Evolutionary conservation across 2,888 invertebrate species (phyloP).

Genomic region (Pristionchus fissidentatus): DNA sequence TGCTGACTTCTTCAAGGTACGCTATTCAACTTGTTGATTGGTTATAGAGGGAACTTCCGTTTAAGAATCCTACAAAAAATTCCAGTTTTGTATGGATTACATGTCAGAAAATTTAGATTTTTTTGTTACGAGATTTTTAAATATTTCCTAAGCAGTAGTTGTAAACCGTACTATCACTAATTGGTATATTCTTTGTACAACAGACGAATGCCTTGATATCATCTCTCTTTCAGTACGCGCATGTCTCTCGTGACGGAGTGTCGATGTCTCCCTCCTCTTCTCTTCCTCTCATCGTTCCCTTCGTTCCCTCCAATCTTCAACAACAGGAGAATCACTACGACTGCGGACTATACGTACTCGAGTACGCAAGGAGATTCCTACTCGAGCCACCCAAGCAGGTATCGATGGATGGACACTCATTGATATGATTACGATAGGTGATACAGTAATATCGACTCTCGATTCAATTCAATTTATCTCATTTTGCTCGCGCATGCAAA

Average conservation of each 20-base stretch:
- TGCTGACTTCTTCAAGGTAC: constrained; percentile 62
- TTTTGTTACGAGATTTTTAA: no score
- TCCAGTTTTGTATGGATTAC: no score
- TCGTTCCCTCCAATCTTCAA: constrained; percentile 19
- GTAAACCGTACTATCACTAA: no score
- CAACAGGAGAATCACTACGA: constrained; percentile 63
- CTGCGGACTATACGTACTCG: constrained; percentile 68
- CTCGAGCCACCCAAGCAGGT: constrained; percentile 63
- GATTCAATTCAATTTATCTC: background rate
- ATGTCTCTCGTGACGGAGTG: background rate
- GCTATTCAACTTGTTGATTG: background rate
- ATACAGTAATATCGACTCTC: background rate
- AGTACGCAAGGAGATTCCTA: constrained; percentile 68
- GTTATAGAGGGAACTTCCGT: background rate
- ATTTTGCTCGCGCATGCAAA: background rate
- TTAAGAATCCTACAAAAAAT: background rate
- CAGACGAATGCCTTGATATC: background rate
- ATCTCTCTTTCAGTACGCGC: constrained; percentile 7
- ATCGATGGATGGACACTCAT: background rate
- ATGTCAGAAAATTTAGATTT: no score
- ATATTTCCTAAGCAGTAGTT: no score
- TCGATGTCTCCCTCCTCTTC: background rate
- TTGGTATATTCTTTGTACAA: no score
- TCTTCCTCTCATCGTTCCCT: background rate
- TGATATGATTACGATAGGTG: background rate